Percentiles rank a stretch among this genome's conserved stretches.
These are phyloP conservation scores for Lycaon pictus DNA, from an alignment of 2,113 vertebrate species.

Conservation along the genomic window DNA sequence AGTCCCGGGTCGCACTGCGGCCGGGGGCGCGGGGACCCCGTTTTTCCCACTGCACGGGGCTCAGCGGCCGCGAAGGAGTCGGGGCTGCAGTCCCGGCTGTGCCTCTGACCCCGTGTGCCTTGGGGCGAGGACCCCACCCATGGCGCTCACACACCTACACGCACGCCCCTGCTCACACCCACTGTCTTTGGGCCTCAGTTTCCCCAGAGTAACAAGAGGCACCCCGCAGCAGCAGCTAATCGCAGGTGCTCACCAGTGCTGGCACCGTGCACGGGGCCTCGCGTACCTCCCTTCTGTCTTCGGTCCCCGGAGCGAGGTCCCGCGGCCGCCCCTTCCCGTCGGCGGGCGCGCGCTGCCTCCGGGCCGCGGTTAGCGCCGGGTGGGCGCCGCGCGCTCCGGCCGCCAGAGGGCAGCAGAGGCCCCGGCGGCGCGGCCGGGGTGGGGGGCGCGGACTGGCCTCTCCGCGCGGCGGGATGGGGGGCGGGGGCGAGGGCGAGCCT, in stretches of 20 bases:
- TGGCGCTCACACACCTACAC: background rate
- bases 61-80: background rate
- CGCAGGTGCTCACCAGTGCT: background rate
- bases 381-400: background rate
- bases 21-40: too few relatives aligned
- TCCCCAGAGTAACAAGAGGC: background rate
- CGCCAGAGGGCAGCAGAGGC: constrained; percentile 74
- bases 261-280: background rate
- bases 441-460: accelerated
- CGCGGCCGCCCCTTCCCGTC: accelerated
- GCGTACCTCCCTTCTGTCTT: accelerated
- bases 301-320: background rate
- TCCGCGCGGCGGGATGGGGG: too few relatives aligned
- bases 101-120: background rate
- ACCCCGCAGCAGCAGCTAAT: background rate
- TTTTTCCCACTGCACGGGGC: background rate
- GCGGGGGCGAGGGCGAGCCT: accelerated
- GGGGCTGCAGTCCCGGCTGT: background rate
- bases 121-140: background rate
- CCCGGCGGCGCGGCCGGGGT: accelerated
- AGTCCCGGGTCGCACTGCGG: too few relatives aligned
- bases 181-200: background rate
- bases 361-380: accelerated
- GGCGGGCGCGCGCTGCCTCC: accelerated
- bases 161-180: background rate